These are phyloP conservation scores for Pantherophis vulpinus DNA, from an alignment of 2,797 vertebrate species.

Conservation along the genomic window DNA sequence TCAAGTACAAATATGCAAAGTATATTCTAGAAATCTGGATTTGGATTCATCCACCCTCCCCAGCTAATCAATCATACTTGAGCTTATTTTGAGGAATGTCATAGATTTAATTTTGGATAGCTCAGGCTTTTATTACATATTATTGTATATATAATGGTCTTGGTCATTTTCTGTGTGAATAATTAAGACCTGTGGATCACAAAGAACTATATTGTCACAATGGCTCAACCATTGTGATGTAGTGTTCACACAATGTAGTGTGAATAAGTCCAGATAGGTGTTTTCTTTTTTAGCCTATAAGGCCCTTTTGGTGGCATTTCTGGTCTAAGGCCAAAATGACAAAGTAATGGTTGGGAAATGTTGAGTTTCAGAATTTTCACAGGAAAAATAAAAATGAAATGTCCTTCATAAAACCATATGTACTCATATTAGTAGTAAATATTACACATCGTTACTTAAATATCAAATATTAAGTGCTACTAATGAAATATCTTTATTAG, in stretches of 20 bases:
- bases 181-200: background rate
- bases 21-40: background rate
- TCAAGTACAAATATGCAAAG: background rate
- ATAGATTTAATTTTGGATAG: background rate
- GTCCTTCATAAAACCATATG: background rate
- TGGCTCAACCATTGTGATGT: background rate
- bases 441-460: background rate
- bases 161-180: background rate
- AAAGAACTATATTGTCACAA: background rate
- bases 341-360: background rate
- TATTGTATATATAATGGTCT: background rate
- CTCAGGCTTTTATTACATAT: background rate
- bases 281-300: background rate
- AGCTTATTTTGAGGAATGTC: background rate
- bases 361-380: background rate
- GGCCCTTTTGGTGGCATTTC: background rate
- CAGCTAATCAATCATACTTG: background rate
- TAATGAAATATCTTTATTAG: background rate
- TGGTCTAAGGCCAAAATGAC: slow-evolving; percentile 18
- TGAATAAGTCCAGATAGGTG: background rate
- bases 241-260: background rate
- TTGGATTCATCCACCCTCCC: background rate
- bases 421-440: background rate
- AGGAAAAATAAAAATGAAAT: background rate
- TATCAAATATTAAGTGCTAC: background rate